These are phyloP conservation scores for Corapipo altera DNA, from an alignment of 2,113 vertebrate genomes.

Conservation along the genomic window DNA sequence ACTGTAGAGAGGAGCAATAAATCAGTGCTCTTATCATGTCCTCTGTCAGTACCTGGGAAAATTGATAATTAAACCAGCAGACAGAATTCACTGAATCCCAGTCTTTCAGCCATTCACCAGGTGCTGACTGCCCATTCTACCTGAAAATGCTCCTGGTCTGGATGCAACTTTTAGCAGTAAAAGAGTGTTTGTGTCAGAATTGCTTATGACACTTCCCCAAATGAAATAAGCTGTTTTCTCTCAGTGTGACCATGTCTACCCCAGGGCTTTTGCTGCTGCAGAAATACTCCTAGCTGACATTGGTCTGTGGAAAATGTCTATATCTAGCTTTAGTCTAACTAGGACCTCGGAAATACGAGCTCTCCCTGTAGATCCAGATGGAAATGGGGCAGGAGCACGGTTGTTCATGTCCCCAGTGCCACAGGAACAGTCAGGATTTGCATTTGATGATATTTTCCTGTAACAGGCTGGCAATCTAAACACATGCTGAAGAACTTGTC, in stretches of 20 bases:
- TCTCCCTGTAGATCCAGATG: background rate
- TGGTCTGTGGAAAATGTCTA: background rate
- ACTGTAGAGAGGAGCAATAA: background rate
- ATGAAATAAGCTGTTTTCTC: background rate
- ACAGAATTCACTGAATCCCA: background rate
- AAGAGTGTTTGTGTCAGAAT: background rate
- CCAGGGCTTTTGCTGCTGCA: background rate
- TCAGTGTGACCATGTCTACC: background rate
- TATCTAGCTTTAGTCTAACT: background rate
- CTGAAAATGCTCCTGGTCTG: background rate
- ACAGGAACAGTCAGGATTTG: background rate
- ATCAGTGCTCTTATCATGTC: constrained; percentile 12
- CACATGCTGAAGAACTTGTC: background rate
- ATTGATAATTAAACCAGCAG: constrained; percentile 45
- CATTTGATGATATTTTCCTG: background rate
- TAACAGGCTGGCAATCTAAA: background rate
- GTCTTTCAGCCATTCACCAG: background rate
- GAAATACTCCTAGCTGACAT: background rate
- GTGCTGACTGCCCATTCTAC: background rate
- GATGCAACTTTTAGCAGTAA: background rate
- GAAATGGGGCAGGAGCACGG: background rate
- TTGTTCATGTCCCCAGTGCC: background rate
- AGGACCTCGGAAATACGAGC: background rate
- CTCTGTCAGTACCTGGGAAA: constrained; percentile 7
- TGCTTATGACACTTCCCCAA: background rate